Conservation (phyloP, 2,888 invertebrate genomes). For the Eupithecia subumbrata region DNA sequence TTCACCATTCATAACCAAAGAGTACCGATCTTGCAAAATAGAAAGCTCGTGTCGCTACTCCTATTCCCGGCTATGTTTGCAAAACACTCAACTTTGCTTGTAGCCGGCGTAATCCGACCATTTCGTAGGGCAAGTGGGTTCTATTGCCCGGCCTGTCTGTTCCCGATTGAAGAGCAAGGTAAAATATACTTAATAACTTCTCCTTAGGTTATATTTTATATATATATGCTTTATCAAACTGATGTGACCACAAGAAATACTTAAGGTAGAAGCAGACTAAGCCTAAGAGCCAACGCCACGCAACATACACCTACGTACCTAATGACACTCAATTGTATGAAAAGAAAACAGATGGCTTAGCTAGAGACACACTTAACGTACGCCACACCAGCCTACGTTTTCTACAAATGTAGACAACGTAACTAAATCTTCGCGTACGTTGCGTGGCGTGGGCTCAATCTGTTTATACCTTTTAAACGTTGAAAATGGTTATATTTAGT, state of each 20-base stretch:
- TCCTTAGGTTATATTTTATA: background rate
- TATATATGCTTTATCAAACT: background rate
- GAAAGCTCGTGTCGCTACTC: conserved; percentile 35
- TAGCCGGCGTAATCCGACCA: conserved; percentile 50
- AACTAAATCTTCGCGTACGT: too few species aligned
- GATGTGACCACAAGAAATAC: background rate
- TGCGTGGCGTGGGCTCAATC: too few species aligned
- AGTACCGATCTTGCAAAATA: conserved; percentile 29
- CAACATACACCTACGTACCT: too few species aligned
- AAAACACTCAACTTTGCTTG: conserved; percentile 66
- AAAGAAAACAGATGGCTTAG: too few species aligned
- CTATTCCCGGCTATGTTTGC: conserved; percentile 59
- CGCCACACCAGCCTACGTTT: too few species aligned
- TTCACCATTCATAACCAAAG: conserved; percentile 9
- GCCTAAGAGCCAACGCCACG: too few species aligned
- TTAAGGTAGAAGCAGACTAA: too few species aligned
- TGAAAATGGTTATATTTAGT: too few species aligned
- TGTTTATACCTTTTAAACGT: too few species aligned
- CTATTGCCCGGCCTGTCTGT: conserved; percentile 8
- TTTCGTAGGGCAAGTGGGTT: conserved; percentile 33
- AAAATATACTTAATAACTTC: background rate
- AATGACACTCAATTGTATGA: too few species aligned
- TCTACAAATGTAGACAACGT: too few species aligned
- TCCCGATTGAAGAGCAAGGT: background rate
- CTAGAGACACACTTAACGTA: too few species aligned